Evolutionary conservation across 2,797 vertebrate genomes (phyloP), one percentile per base, ranked within the genome.

Genomic region (Helostoma temminkii): DNA sequence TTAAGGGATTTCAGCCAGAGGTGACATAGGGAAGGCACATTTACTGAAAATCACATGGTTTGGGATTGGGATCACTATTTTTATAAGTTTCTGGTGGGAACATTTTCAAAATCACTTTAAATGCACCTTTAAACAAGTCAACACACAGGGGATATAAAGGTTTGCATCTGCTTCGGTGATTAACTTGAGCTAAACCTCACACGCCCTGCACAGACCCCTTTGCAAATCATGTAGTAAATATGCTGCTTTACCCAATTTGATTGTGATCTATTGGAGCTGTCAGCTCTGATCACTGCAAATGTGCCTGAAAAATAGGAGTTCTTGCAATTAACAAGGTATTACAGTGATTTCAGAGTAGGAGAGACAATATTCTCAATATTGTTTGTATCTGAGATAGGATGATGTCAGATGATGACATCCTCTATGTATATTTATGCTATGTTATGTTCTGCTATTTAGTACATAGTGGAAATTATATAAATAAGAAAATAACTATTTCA

Each of bases 11-110:
- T 10, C 30, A 66, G n/a, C 48, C 62, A 42, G 28, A 49, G 2
- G 15, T 16, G 45, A 19, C 64, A 54, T 39, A 50, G 18, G 22
- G 25, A 21, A 55, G 22, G 22, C 3, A 12, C 9, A n/a, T 25
- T 50, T 2, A 42, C 7, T 21, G 25, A 53, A 57, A 53, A 41
- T 46, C 32, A 32, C 32, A 16, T 25, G 8, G 34, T 34, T 34
- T 34, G 11, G n/a, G 41, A 45, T 46, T 59, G 14, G 21, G 36
- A 36, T 60, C 41, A n/a, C 15, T 36, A 46, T 25, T 53, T 25
- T 81, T 61, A 68, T 76, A 68, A 70, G 72, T 79, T 78, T 79
- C 76, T 73, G 47, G 55, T 61, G 68, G 63, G 50, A 65, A 58
- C 64, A 39, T 30, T 70, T 76, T 79, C 54, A 52, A 83, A 74